These are phyloP conservation scores for Drosophila limbata DNA, from an alignment of 2,888 invertebrate species.

Conservation along the genomic window DNA sequence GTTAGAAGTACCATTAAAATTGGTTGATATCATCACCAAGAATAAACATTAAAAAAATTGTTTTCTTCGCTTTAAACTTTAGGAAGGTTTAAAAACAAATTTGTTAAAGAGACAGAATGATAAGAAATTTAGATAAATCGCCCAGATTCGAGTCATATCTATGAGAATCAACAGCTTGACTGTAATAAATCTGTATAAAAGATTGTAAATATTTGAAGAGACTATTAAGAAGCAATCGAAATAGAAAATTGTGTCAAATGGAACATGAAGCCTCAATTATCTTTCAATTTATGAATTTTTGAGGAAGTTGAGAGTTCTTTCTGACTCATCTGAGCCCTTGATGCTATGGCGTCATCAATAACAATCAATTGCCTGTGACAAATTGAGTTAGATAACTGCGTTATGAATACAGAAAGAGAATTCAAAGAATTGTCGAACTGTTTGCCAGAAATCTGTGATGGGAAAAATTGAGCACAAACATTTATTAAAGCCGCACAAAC, in stretches of 20 bases:
- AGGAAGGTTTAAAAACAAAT: constrained; percentile 22
- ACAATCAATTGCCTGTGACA: constrained; percentile 79
- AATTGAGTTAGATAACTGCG: constrained; percentile 53
- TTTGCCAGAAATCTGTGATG: constrained; percentile 16
- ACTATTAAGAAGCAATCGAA: constrained; percentile 51
- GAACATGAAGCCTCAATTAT: constrained; percentile 54
- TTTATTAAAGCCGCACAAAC: constrained; percentile 35
- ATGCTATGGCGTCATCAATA: constrained; percentile 69
- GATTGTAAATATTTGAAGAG: constrained; percentile 31
- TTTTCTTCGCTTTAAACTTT: not conserved
- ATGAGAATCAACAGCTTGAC: not conserved
- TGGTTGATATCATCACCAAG: not conserved
- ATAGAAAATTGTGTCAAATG: constrained; percentile 61
- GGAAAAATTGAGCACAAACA: constrained; percentile 37
- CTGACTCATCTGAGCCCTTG: constrained; percentile 38
- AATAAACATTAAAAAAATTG: constrained; percentile 6
- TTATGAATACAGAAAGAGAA: constrained; percentile 3
- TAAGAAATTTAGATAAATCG: constrained; percentile 24
- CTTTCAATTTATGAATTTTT: constrained; percentile 21
- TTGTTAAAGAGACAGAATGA: constrained; percentile 12
- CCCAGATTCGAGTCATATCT: not conserved
- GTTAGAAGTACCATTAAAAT: not conserved
- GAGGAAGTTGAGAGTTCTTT: constrained; percentile 35
- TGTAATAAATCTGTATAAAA: constrained; percentile 17
- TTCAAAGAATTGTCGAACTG: constrained; percentile 8